Evolutionary conservation across 2,888 invertebrate genomes (phyloP).

Genomic region (Invenusta paracnida): DNA sequence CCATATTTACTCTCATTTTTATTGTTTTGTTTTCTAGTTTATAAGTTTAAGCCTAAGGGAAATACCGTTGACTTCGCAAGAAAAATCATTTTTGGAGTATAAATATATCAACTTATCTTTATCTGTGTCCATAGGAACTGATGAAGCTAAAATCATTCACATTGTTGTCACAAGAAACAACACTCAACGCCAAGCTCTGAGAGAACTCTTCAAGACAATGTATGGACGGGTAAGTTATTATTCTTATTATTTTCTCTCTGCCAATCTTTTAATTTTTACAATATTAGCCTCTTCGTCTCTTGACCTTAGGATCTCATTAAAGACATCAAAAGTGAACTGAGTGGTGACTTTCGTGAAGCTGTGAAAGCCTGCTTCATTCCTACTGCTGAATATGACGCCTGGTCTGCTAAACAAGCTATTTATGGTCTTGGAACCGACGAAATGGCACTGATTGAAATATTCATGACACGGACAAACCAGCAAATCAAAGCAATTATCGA

Average conservation of each 20-base stretch:
- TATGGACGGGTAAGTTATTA: slow-evolving; percentile 79
- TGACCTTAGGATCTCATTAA: slow-evolving; percentile 56
- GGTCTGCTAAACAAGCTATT: slow-evolving; percentile 56
- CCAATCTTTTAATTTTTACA: too few relatives aligned
- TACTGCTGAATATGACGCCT: slow-evolving; percentile 58
- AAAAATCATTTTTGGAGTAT: too few relatives aligned
- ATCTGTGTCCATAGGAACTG: slow-evolving; percentile 66
- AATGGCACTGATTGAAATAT: slow-evolving; percentile 55
- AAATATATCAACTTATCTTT: too few relatives aligned
- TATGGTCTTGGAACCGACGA: slow-evolving; percentile 59
- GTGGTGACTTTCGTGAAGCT: slow-evolving; percentile 53
- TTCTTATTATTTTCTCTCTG: too few relatives aligned
- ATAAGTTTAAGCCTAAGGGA: too few relatives aligned
- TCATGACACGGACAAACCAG: slow-evolving; percentile 56
- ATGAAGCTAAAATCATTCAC: slow-evolving; percentile 80
- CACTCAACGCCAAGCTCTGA: slow-evolving; percentile 78
- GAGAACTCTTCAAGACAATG: slow-evolving; percentile 73
- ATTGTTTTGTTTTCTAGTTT: too few relatives aligned
- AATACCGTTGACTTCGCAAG: too few relatives aligned
- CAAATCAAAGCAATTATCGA: slow-evolving; percentile 53
- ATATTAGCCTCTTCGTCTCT: too few relatives aligned
- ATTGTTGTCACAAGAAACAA: slow-evolving; percentile 77
- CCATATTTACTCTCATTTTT: too few relatives aligned
- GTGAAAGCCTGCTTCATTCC: slow-evolving; percentile 56
- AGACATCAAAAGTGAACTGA: slow-evolving; percentile 52